Conservation (phyloP, 2,113 vertebrate species). For the Salvelinus alpinus region DNA sequence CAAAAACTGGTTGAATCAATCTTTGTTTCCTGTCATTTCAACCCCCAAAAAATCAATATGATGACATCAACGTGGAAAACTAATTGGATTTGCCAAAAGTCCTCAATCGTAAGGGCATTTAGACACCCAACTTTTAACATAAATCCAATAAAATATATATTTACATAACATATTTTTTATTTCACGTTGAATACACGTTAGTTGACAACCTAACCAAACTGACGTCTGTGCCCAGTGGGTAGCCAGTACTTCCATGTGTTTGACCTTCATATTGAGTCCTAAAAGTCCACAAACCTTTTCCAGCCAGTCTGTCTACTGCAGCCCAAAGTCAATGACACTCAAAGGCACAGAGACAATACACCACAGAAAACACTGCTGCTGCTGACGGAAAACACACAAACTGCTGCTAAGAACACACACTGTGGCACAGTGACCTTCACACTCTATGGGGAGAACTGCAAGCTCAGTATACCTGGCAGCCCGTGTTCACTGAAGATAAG, state of each 20-base stretch:
- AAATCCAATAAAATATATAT: no score
- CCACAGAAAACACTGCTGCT: constrained; percentile 5
- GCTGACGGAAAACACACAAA: not conserved
- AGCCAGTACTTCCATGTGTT: not conserved
- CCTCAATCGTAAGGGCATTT: no score
- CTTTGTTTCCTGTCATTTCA: no score
- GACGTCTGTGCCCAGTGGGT: no score
- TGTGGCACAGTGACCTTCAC: constrained; percentile 51
- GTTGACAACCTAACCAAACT: no score
- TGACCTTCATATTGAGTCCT: not conserved
- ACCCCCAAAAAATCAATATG: no score
- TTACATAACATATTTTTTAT: no score
- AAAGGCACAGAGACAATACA: not conserved
- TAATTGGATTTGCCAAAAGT: no score
- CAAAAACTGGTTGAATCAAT: no score
- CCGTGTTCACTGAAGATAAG: not conserved
- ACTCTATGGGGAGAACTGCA: constrained; percentile 7
- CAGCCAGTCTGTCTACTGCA: not conserved
- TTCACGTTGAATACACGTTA: no score
- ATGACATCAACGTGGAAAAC: no score
- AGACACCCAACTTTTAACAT: no score
- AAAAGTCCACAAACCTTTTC: not conserved
- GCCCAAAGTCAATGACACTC: constrained; percentile 16
- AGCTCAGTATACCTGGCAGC: constrained; percentile 10
- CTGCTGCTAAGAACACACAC: not conserved